A percentile compares a stretch with the other conserved stretches of the same genome.
Conservation (phyloP, 2,888 invertebrate genomes). For the Tetragnatha montana region DNA sequence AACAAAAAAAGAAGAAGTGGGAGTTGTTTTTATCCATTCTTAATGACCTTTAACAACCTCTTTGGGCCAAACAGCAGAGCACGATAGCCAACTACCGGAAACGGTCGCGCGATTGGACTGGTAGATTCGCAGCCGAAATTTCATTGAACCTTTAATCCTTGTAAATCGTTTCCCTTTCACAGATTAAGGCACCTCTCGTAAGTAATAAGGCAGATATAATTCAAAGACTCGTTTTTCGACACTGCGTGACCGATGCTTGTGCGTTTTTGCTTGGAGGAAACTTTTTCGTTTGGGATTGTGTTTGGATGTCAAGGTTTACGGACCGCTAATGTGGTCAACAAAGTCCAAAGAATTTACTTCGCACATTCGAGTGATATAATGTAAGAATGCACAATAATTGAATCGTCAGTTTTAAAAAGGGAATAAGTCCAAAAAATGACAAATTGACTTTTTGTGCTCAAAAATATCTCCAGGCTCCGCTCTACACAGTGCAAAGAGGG, state of each 20-base stretch:
- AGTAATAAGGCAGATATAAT: slow-evolving; percentile 10
- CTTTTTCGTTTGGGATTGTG: slow-evolving; percentile 1
- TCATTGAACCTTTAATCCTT: slow-evolving; percentile 66
- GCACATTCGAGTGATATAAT: too few relatives aligned
- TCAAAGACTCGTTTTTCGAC: not conserved
- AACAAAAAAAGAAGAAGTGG: not conserved
- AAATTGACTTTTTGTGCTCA: too few relatives aligned
- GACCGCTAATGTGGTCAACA: too few relatives aligned
- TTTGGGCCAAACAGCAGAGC: slow-evolving; percentile 37
- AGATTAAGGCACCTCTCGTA: slow-evolving; percentile 42
- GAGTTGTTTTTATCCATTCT: slow-evolving; percentile 4
- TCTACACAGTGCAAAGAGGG: too few relatives aligned
- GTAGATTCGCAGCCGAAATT: slow-evolving; percentile 57
- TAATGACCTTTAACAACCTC: slow-evolving; percentile 54
- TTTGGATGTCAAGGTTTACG: not conserved
- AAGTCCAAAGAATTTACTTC: too few relatives aligned
- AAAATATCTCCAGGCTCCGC: too few relatives aligned
- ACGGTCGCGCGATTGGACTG: slow-evolving; percentile 33
- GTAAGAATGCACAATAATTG: too few relatives aligned
- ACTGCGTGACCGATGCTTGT: slow-evolving; percentile 55
- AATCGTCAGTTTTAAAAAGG: too few relatives aligned
- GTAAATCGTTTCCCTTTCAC: slow-evolving; percentile 53
- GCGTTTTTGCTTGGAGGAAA: not conserved
- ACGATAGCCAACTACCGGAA: slow-evolving; percentile 67
- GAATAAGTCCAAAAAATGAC: too few relatives aligned